Evolutionary conservation across 2,113 vertebrate species (phyloP), one percentile per base, ranked within the genome.

Genomic region (Cheirogaleus medius): DNA sequence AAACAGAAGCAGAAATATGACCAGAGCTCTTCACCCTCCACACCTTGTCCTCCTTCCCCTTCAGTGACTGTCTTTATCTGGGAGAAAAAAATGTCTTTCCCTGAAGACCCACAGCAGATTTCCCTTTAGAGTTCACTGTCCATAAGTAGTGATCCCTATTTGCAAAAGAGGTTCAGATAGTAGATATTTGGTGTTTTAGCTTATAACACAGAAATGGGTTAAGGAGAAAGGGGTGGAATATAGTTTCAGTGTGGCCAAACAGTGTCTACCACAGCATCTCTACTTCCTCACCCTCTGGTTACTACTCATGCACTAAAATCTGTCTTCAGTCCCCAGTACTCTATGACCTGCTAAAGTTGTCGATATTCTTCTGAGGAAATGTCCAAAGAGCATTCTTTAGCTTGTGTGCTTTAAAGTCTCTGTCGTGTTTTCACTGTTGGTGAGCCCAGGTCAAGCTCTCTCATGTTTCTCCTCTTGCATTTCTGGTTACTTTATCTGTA

Each of bases 21-120:
- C 25, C 13, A 13, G 13, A 34, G 4, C 8, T 21, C 15, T 52
- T 66, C 11, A 18, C 9, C 25, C 39, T 87, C 2, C 6, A 13
- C 4, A 44, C 18, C 4, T 39, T 54, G 25, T 54, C 6, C 0
- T 3, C 11, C 15, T 14, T 17, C 14, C 29, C 9, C 7, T 10
- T 5, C 11, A 10, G n/a, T 47, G 10, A n/a, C 77, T 89, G 21
- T 77, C 58, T 81, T 42, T 13, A 76, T 81, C 9, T 87, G 3
- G 69, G 6, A 44, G 81, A 58, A 69, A 92, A 77, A 91, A 66
- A 20, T 73, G 27, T 25, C 14, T 77, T 47, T 78, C 27, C 32
- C 32, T 47, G 39, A 91, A 93, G 47, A 90, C 60, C 12, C 63
- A 77, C 1, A 27, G 3, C 3, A 23, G 23, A 81, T 71, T 82